Conservation (phyloP, 30 jellyfish, hydroid and myxozoan species). For the Turritopsis dohrnii region DNA sequence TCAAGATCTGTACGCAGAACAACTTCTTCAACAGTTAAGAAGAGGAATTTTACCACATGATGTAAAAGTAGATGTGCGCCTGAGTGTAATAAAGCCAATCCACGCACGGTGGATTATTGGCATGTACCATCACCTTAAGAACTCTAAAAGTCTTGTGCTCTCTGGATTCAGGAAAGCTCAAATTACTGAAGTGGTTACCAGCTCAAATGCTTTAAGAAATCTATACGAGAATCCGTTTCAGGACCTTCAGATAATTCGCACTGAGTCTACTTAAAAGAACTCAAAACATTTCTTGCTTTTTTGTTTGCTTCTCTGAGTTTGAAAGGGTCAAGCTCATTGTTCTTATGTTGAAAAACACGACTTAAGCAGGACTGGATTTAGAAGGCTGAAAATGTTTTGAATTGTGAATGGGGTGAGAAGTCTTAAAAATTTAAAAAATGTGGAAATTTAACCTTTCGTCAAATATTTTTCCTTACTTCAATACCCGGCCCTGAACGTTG, state of each 20-base stretch:
- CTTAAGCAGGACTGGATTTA: too few species aligned
- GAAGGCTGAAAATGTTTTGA: too few species aligned
- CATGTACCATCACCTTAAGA: background rate
- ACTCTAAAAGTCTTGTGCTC: background rate
- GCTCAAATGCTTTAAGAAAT: background rate
- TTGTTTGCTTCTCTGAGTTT: too few species aligned
- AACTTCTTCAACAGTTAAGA: constrained; percentile 11
- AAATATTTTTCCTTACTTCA: too few species aligned
- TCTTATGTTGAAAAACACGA: too few species aligned
- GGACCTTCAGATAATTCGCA: background rate
- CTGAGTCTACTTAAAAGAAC: too few species aligned
- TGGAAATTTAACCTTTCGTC: too few species aligned
- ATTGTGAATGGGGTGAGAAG: too few species aligned
- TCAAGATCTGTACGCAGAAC: constrained; percentile 29
- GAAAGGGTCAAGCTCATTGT: too few species aligned
- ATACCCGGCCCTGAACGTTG: too few species aligned
- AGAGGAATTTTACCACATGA: constrained; percentile 12
- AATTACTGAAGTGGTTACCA: background rate
- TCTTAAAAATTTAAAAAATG: too few species aligned
- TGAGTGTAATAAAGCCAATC: background rate
- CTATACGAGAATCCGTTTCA: background rate
- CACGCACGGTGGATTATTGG: background rate
- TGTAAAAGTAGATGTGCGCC: constrained; percentile 6
- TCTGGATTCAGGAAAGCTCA: background rate
- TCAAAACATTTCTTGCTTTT: too few species aligned